Evolutionary conservation across 2,888 invertebrate genomes (phyloP).

Genomic region (Luperina nickerlii): DNA sequence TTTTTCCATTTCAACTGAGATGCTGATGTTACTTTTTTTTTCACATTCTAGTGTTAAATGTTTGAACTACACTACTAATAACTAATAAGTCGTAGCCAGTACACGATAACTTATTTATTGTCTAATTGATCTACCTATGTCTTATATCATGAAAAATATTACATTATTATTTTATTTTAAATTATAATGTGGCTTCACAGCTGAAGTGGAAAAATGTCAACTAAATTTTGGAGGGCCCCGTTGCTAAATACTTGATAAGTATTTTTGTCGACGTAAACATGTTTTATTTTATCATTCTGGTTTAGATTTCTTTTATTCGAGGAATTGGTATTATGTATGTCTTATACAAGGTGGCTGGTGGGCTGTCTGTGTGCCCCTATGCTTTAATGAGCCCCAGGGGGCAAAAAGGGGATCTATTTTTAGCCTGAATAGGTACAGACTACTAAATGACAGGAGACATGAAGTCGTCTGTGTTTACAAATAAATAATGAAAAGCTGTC

Average conservation of each 20-base stretch:
- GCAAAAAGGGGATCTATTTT: constrained; percentile 9
- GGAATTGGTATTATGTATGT: constrained; percentile 2
- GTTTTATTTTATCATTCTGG: neutral
- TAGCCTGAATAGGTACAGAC: constrained; percentile 11
- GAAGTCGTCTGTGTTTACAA: constrained; percentile 2
- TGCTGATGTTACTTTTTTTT: neutral
- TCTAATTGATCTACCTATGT: too few relatives aligned
- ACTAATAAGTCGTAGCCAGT: too few relatives aligned
- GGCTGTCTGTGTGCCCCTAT: neutral
- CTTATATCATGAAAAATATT: too few relatives aligned
- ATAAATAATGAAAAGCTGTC: neutral
- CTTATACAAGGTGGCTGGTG: constrained; percentile 13
- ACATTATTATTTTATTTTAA: neutral
- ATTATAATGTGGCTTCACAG: neutral
- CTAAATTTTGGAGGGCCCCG: too few relatives aligned
- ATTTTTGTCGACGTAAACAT: neutral
- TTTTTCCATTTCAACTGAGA: neutral
- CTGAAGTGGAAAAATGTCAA: too few relatives aligned
- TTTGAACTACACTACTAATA: too few relatives aligned
- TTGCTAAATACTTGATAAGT: neutral
- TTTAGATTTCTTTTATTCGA: neutral
- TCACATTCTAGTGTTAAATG: too few relatives aligned
- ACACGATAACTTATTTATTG: too few relatives aligned
- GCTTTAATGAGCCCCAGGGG: constrained; percentile 28
- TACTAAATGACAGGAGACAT: constrained; percentile 25